These are phyloP conservation scores for Mesoligia furuncula DNA, from an alignment of 2,888 invertebrate species.

Conservation along the genomic window DNA sequence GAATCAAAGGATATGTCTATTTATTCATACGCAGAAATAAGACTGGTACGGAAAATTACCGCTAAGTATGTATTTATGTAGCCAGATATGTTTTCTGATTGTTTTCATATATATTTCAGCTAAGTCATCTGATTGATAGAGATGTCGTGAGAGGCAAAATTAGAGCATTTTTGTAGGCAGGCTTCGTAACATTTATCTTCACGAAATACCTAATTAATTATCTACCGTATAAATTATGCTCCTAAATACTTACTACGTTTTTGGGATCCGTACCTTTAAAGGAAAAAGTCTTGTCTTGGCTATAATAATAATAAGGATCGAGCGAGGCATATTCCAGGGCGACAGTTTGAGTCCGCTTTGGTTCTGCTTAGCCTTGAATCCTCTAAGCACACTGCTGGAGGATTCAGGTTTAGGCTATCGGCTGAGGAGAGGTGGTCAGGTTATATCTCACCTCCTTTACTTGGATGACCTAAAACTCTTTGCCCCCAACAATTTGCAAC, in stretches of 20 bases:
- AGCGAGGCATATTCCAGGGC: no score
- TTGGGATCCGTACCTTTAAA: not conserved
- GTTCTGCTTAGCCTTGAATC: no score
- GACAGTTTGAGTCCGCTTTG: no score
- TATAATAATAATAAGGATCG: no score
- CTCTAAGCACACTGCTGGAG: no score
- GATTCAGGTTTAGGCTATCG: no score
- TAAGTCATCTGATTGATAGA: constrained; percentile 42
- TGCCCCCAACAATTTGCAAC: no score
- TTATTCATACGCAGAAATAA: not conserved
- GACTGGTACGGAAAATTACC: constrained; percentile 1
- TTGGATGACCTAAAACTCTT: no score
- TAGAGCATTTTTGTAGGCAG: not conserved
- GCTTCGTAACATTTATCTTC: constrained; percentile 1
- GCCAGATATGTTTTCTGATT: constrained; percentile 1
- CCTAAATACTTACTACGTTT: not conserved
- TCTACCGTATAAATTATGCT: not conserved
- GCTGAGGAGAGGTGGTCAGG: no score
- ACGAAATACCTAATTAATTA: constrained; percentile 5
- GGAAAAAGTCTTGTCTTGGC: no score
- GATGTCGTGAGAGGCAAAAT: constrained; percentile 2
- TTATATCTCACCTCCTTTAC: no score
- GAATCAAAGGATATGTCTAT: not conserved
- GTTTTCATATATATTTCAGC: constrained; percentile 20
- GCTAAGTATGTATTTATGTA: constrained; percentile 2